These are phyloP conservation scores for Monoplex corrugatus DNA, from an alignment of 2,888 invertebrate species.

Conservation along the genomic window DNA sequence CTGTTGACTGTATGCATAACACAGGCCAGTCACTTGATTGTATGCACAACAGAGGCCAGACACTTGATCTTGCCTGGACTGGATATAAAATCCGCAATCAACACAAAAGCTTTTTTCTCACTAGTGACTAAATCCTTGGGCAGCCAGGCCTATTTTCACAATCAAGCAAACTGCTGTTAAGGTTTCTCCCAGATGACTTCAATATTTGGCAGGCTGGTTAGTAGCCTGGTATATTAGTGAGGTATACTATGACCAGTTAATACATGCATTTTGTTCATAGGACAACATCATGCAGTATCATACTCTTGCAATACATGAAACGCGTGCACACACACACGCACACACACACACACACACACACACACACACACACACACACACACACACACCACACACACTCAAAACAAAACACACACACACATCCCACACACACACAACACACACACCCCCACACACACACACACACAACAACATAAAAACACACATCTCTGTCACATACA, in stretches of 20 bases:
- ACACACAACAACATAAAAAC: no score
- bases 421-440: background rate
- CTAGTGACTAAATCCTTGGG: background rate
- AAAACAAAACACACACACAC: background rate
- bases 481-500: background rate
- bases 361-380: background rate
- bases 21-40: background rate
- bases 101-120: background rate
- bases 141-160: background rate
- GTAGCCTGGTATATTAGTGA: background rate
- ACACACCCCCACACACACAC: no score
- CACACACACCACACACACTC: no score
- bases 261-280: no score
- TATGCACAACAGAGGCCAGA: background rate
- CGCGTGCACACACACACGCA: background rate
- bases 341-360: background rate
- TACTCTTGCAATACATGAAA: background rate
- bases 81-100: background rate
- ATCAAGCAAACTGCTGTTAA: background rate
- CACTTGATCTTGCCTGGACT: no score
- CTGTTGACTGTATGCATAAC: background rate
- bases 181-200: background rate
- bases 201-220: background rate
- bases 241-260: no score
- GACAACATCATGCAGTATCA: no score